phyloP scores from a whole-genome alignment of 2,113 vertebrate genomes.

The Gulo gulo region DNA sequence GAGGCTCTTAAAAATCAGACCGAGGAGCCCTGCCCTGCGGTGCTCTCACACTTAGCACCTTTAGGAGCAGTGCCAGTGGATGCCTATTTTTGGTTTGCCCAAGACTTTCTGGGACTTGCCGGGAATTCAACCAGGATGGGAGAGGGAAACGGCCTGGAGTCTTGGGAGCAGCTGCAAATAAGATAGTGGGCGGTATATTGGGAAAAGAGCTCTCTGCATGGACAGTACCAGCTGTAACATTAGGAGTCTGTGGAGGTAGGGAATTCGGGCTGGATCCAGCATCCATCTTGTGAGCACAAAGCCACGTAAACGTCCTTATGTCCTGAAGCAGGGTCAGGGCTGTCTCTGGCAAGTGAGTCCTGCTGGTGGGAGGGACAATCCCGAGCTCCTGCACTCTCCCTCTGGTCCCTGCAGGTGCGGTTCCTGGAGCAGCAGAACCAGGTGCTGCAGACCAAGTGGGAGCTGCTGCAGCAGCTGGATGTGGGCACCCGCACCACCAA shows the following conservation, averaged over 20 bases:
- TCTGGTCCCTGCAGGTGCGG: conserved; percentile 82
- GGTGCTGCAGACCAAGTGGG: conserved; percentile 87
- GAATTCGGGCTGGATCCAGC: not conserved
- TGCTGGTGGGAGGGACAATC: not conserved
- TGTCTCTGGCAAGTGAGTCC: not conserved
- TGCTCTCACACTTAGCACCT: not conserved
- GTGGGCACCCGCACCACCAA: conserved; percentile 66
- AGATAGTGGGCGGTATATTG: not conserved
- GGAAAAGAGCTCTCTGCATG: not conserved
- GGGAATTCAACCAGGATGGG: not conserved
- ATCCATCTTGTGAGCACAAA: not conserved
- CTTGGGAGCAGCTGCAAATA: not conserved
- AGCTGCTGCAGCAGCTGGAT: conserved; percentile 84
- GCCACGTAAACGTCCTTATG: not conserved
- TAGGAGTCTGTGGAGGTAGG: not conserved
- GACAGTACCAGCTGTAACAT: not conserved
- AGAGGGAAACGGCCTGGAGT: conserved; percentile 13
- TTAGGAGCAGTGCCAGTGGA: not conserved
- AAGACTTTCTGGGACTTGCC: not conserved
- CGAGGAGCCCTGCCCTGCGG: not conserved
- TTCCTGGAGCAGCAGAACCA: conserved; percentile 90
- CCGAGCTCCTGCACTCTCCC: not conserved
- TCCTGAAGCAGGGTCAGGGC: not conserved
- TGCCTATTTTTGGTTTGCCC: not conserved
- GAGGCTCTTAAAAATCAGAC: conserved; percentile 21